Evolutionary conservation across 2,888 invertebrate species (phyloP), one percentile per base, ranked within the genome.

Genomic region (Acleris sparsana): DNA sequence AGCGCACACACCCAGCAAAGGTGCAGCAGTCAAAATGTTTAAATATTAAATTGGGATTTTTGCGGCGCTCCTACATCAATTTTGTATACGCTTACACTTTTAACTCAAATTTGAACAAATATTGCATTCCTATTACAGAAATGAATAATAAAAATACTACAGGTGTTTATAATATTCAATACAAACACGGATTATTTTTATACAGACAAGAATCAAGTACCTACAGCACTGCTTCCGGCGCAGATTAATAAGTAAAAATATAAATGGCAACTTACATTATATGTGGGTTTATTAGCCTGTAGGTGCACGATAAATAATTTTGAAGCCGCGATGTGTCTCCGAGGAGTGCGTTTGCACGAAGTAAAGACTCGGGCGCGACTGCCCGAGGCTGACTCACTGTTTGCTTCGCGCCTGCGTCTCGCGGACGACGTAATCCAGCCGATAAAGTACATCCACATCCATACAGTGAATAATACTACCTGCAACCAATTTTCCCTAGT

Each of bases 301-400:
- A 44, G 20, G 25, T 33, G 39, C 44, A 57, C 57, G 43, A 62
- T 51, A 13, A 52, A 33, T 22, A 56, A 39, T 57, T 43, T 33
- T 44, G 51, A 9, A 49, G 29, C 46, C 55, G 53, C 16, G 55
- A 57, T 53, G 63, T 65, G 49, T 63, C 65, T 55, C 63, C 72
- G 75, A 79, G 76, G 58, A 72, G 77, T 74, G 75, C 82, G 82
- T 79, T 75, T 70, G 74, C 74, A 76, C 80, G 69, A 74, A 71
- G 76, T 76, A 58, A 70, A 71, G 70, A 73, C 70, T 68, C 70
- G 68, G 68, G 63, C 63, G 69, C 78, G 79, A 83, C 82, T 84
- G 80, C 73, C 75, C 70, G 68, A 46, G 70, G 62, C 62, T 83
- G 83, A 83, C 69, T 83, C 83, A 83, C 70, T 70, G 61, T 67